Base-by-base conservation (phyloP, 2,888 invertebrate species). In the Stratiomys singularior region DNA sequence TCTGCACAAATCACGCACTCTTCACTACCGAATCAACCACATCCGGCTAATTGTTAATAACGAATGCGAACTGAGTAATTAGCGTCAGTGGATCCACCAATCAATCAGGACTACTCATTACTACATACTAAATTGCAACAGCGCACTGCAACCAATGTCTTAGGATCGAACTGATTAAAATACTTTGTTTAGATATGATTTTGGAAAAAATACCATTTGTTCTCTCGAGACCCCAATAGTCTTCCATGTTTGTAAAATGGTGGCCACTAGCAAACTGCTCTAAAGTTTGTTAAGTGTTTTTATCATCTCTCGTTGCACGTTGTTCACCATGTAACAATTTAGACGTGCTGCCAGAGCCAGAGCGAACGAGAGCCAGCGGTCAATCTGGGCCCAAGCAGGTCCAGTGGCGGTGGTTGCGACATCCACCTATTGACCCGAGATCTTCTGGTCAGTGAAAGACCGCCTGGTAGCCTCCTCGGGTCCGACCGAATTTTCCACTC, bases 161-260 rank as follows among this genome's bases (percentile, higher is more conserved):
- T 37, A 37, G 37, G 5, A 63, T 1, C 66, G 66, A 13, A n/a
- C n/a, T 52, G 30, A 28, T 58, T 21, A 72, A 72, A 58, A 27
- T 58, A 72, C 63, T 76, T 4, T 63, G n/a, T n/a, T 58, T 56
- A 58, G 25, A 30, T 63, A 44, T 66, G 66, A 66, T 60, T 63
- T 30, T 23, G 44, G 25, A 52, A 47, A 58, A 56, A 79, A 82
- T 87, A 87, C 87, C 87, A 84, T 84, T 85, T 83, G 84, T 85
- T 84, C 84, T 85, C 85, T 85, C 86, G 83, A 87, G 86, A 83
- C 87, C 87, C 87, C 87, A 87, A 85, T 86, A 82, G 82, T 84
- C 84, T 81, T 84, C 84, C 84, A 84, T 84, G 82, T 83, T 83
- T 81, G 80, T 82, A 80, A 82, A 82, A 79, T 81, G 81, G 81